phyloP scores from a whole-genome alignment of 2,113 vertebrate genomes.

The Pteropus alecto region DNA sequence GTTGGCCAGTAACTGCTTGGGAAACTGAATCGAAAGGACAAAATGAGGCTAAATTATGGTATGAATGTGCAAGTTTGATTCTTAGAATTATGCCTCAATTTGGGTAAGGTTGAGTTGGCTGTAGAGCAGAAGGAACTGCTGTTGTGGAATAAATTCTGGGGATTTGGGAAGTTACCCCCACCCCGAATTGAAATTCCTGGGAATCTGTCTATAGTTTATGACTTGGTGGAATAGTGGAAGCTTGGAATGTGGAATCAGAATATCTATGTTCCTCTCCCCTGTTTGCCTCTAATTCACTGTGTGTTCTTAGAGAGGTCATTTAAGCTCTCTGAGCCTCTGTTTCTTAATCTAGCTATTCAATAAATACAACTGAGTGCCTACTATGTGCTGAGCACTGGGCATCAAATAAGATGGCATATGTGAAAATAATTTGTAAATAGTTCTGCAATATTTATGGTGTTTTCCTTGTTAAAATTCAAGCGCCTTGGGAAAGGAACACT shows the following conservation, averaged over 20 bases:
- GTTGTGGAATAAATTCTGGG: not conserved
- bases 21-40: not conserved
- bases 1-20: not conserved
- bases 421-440: not conserved
- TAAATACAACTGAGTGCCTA: not conserved
- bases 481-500: not conserved
- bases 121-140: not conserved
- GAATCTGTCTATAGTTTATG: not conserved
- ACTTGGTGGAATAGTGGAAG: not conserved
- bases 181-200: not conserved
- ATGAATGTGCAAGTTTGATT: not conserved
- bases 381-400: not conserved
- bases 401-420: not conserved
- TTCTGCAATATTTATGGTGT: not conserved
- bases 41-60: not conserved
- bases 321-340: not conserved
- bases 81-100: not conserved
- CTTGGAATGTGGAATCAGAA: not conserved
- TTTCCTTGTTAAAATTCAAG: not conserved
- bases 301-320: not conserved
- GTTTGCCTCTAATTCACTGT: not conserved
- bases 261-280: not conserved
- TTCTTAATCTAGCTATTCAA: not conserved
- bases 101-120: not conserved
- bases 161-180: not conserved